Evolutionary conservation across 2,113 vertebrate species (phyloP), one percentile per base, ranked within the genome.

Genomic region (Microcebus murinus): DNA sequence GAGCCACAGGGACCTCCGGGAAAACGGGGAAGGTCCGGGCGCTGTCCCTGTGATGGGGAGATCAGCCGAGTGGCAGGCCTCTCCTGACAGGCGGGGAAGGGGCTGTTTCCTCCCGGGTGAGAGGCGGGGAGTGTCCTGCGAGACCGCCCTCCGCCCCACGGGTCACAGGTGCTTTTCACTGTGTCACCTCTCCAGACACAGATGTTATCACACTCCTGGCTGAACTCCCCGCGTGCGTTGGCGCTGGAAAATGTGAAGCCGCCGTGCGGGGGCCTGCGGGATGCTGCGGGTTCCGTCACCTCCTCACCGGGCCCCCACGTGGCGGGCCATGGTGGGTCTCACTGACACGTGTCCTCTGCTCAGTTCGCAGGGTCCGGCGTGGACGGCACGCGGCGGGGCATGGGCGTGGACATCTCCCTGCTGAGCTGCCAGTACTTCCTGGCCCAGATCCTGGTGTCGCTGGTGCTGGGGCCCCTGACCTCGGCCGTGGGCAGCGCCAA

Each of bases 401-500:
- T 99, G 99, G 99, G 99, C 4, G 98, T 99, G 96, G 99, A 99
- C 99, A 99, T 99, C 98, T 99, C 99, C 52, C 98, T 99, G 95
- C 99, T 99, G 94, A 99, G 99, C 98, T 99, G 99, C 98, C 99
- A 99, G 98, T 99, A 99, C 97, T 99, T 99, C 98, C 98, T 99
- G 98, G 99, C 99, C 0, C 99, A 99, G 99, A 99, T 99, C 97
- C 98, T 99, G 20, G 99, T 99, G 93, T 99, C 99, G 10, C 95
- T 99, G 98, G 98, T 99, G 94, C 99, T 99, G 99, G 99, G 99
- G 94, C 99, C 99, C 3, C 98, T 99, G 98, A 99, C 99, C 0
- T 99, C 99, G 1, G 99, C 99, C 15, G 99, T 99, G 97, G 99
- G 99, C 96, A 99, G 99, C 14, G 99, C 99, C 98, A 99, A 98